A percentile compares a stretch with the other conserved stretches of the same genome.
phyloP scores from a whole-genome alignment of 2,797 vertebrate genomes.

The Fistularia commersonii region DNA sequence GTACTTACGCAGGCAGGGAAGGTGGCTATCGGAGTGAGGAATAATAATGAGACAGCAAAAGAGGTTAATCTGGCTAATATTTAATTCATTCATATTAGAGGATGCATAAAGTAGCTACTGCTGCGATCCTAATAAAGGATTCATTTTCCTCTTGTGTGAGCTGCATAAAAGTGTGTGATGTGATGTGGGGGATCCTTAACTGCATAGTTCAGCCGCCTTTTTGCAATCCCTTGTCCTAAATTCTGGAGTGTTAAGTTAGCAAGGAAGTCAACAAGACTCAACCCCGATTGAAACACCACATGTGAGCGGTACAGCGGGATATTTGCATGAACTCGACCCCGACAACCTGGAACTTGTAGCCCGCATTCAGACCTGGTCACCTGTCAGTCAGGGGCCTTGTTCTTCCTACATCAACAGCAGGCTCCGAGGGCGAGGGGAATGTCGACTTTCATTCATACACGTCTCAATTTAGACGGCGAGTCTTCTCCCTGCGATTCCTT shows the following conservation, averaged over 20 bases:
- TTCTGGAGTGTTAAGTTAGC: too few species aligned
- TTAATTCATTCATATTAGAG: too few species aligned
- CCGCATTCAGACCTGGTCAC: background rate
- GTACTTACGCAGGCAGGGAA: too few species aligned
- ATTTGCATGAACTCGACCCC: too few species aligned
- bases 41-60: too few species aligned
- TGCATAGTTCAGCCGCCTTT: too few species aligned
- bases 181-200: background rate
- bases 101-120: background rate
- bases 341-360: background rate
- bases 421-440: slow-evolving; percentile 11
- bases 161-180: background rate
- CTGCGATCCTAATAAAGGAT: background rate
- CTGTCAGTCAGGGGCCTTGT: background rate
- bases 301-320: too few species aligned
- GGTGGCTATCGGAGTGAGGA: too few species aligned
- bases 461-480: slow-evolving; percentile 47
- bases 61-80: too few species aligned
- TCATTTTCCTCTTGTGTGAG: background rate
- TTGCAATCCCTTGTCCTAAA: too few species aligned
- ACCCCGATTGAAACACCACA: too few species aligned
- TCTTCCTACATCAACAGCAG: slow-evolving; percentile 10
- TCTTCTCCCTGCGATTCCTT: background rate
- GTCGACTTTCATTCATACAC: slow-evolving; percentile 23
- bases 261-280: too few species aligned